Evolutionary conservation across 2,888 invertebrate genomes (phyloP).

Genomic region (Pherbina coryleti): DNA sequence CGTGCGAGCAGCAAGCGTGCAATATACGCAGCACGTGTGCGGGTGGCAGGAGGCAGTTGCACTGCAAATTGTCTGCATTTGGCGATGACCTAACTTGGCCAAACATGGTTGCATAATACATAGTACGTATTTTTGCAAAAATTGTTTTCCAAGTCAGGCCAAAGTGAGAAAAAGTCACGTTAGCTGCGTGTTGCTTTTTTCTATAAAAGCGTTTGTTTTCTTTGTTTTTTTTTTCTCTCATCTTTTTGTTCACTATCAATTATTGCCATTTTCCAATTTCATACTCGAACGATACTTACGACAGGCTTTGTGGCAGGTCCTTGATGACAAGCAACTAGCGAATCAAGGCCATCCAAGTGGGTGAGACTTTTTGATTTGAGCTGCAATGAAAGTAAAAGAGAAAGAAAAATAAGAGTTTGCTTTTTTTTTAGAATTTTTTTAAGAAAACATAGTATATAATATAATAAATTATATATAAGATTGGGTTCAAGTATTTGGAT

Average conservation of each 20-base stretch:
- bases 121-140: neutral
- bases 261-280: conserved; percentile 23
- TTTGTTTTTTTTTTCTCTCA: too few relatives aligned
- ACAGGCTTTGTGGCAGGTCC: conserved; percentile 47
- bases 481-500: too few relatives aligned
- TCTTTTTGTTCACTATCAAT: neutral
- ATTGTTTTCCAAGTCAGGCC: neutral
- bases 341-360: conserved; percentile 78
- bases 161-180: neutral
- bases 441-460: too few relatives aligned
- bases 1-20: too few relatives aligned
- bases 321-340: conserved; percentile 66
- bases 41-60: too few relatives aligned
- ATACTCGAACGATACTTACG: conserved; percentile 35
- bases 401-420: conserved; percentile 18
- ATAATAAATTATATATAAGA: too few relatives aligned
- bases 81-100: neutral
- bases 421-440: neutral
- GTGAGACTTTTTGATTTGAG: conserved; percentile 81
- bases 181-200: neutral
- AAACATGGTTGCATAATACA: neutral
- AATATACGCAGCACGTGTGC: too few relatives aligned
- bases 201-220: too few relatives aligned
- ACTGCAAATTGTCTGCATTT: too few relatives aligned
- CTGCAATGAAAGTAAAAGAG: conserved; percentile 68